phyloP scores from a whole-genome alignment of 2,113 vertebrate species.

The Salvelinus alpinus region DNA sequence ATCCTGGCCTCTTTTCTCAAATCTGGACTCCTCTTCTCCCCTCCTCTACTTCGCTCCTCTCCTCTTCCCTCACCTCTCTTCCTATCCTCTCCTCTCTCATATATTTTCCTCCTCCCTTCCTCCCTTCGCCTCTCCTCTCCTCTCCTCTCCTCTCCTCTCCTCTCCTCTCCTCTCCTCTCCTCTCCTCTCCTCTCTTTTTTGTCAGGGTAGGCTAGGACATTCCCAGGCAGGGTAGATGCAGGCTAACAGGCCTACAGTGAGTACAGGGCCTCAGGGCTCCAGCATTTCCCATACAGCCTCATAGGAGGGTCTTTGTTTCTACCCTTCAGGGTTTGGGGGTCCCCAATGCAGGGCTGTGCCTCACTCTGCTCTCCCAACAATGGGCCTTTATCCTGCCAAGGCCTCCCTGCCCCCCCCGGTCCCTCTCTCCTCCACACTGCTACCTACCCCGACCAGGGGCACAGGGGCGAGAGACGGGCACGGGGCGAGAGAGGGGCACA shows the following conservation, averaged over 20 bases:
- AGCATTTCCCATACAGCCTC: constrained; percentile 68
- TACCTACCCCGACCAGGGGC: constrained; percentile 59
- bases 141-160: neutral
- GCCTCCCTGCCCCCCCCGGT: constrained; percentile 34
- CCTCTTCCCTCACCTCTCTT: neutral
- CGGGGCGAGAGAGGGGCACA: neutral
- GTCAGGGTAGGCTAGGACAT: constrained; percentile 29
- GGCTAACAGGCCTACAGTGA: constrained; percentile 4
- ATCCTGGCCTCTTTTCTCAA: neutral
- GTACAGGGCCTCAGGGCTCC: too few relatives aligned
- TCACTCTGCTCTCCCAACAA: constrained; percentile 67
- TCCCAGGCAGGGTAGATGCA: constrained; percentile 50
- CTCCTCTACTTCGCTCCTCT: neutral
- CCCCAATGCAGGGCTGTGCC: constrained; percentile 65
- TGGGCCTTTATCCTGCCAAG: constrained; percentile 72
- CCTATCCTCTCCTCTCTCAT: neutral
- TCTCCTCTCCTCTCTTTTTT: neutral
- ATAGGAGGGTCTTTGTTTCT: constrained; percentile 73
- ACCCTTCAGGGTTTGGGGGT: constrained; percentile 65
- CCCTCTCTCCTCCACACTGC: constrained; percentile 24
- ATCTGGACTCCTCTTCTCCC: neutral
- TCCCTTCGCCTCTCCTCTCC: neutral
- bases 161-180: neutral
- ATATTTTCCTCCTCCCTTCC: neutral
- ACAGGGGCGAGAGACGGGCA: constrained; percentile 32